Percentiles rank a stretch among this genome's conserved stretches.
These are phyloP conservation scores for Macrobrachium rosenbergii DNA, from an alignment of 1,140 invertebrate species.

Conservation along the genomic window DNA sequence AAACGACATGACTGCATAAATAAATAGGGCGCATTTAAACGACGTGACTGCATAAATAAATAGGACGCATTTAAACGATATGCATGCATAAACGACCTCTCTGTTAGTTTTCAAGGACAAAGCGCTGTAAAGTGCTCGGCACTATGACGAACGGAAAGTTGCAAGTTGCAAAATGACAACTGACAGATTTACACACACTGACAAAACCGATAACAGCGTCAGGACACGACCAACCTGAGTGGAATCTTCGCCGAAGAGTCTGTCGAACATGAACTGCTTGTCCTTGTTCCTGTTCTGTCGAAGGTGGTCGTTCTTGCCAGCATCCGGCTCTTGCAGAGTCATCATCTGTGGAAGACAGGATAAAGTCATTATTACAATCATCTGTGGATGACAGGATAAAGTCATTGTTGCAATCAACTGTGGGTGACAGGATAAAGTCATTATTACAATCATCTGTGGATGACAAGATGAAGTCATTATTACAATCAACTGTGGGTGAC, in stretches of 20 bases:
- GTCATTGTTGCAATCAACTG: no score
- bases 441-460: no score
- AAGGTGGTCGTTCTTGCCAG: conserved; percentile 76
- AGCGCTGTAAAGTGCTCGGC: no score
- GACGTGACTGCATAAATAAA: conserved; percentile 17
- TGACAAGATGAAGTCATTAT: no score
- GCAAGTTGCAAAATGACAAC: background rate
- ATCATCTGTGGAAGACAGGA: conserved; percentile 74
- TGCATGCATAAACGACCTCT: conserved; percentile 14
- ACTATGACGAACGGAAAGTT: no score
- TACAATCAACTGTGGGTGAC: no score
- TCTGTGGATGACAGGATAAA: no score
- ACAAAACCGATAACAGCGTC: background rate
- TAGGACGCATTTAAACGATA: no score
- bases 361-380: background rate
- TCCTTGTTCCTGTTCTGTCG: conserved; percentile 77
- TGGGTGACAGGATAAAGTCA: no score
- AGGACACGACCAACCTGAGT: conserved; percentile 75
- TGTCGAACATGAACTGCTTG: conserved; percentile 89
- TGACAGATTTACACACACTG: background rate
- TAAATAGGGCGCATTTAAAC: no score
- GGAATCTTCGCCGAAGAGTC: conserved; percentile 84
- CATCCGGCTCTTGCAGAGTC: conserved; percentile 77
- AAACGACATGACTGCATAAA: no score
- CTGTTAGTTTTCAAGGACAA: no score